Conservation (phyloP, 2,797 vertebrate genomes). For the Hippocampus kuda region DNA sequence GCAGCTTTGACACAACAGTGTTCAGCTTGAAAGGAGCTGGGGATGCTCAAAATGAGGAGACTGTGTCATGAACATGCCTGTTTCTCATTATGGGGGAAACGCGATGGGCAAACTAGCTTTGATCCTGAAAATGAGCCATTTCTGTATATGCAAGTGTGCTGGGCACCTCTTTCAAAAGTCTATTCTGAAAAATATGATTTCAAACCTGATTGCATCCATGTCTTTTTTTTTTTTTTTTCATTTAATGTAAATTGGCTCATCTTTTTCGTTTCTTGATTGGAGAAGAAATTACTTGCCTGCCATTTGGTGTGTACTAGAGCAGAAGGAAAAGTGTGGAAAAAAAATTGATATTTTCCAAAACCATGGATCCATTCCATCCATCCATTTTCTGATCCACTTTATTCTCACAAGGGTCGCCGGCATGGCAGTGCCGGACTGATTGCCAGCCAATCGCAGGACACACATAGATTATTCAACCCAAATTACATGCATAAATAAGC, state of each 20-base stretch:
- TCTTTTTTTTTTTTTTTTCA: neutral
- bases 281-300: neutral
- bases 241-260: neutral
- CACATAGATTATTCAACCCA: neutral
- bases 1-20: slow-evolving; percentile 48
- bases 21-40: slow-evolving; percentile 34
- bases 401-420: too few relatives aligned
- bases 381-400: too few relatives aligned
- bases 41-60: slow-evolving; percentile 12
- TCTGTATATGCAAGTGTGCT: slow-evolving; percentile 4
- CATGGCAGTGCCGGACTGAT: too few relatives aligned
- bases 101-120: slow-evolving; percentile 35
- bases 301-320: neutral
- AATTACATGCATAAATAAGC: too few relatives aligned
- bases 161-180: neutral
- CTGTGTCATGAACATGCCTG: slow-evolving; percentile 27
- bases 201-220: neutral
- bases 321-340: neutral
- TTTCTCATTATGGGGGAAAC: slow-evolving; percentile 48
- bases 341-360: too few relatives aligned
- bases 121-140: slow-evolving; percentile 45
- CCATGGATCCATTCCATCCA: too few relatives aligned
- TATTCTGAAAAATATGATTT: neutral
- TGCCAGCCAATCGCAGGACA: too few relatives aligned
- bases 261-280: neutral